Conservation (phyloP, 2,888 invertebrate species). For the Leucoma salicis region DNA sequence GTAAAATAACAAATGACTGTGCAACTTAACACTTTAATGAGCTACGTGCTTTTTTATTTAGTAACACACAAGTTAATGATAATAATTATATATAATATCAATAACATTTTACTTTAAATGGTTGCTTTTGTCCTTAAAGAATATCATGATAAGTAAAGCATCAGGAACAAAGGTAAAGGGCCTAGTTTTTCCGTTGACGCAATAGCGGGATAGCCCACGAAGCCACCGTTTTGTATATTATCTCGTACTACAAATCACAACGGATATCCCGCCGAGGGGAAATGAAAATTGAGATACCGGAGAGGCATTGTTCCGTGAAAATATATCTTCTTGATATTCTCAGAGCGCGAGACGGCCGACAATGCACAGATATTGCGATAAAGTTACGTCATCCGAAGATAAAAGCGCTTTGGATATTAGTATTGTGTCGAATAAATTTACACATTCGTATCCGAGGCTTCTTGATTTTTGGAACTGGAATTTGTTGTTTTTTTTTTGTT, state of each 20-base stretch:
- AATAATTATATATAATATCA: too few relatives aligned
- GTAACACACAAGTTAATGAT: too few relatives aligned
- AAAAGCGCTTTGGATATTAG: slow-evolving; percentile 57
- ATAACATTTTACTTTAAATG: too few relatives aligned
- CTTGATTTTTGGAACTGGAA: slow-evolving; percentile 23
- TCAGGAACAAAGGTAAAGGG: slow-evolving; percentile 58
- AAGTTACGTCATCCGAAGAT: slow-evolving; percentile 71
- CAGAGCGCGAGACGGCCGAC: slow-evolving; percentile 67
- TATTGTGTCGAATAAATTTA: slow-evolving; percentile 63
- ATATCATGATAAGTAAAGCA: slow-evolving; percentile 55
- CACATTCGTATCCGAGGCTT: slow-evolving; percentile 44
- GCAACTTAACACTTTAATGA: too few relatives aligned
- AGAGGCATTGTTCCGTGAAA: slow-evolving; percentile 79
- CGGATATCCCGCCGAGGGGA: slow-evolving; percentile 76
- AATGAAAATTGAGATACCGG: slow-evolving; percentile 81
- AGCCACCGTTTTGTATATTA: slow-evolving; percentile 79
- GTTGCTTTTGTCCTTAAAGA: slow-evolving; percentile 53
- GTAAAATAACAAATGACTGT: too few relatives aligned
- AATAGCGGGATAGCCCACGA: slow-evolving; percentile 61
- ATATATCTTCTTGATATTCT: slow-evolving; percentile 79
- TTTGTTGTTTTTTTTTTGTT: too few relatives aligned
- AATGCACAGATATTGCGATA: slow-evolving; percentile 75
- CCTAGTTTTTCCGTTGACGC: slow-evolving; percentile 68
- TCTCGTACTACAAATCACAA: slow-evolving; percentile 79
- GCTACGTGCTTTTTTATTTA: too few relatives aligned